Base-by-base conservation (phyloP, 2,888 invertebrate genomes). In the Eristalinus sepulchralis region DNA sequence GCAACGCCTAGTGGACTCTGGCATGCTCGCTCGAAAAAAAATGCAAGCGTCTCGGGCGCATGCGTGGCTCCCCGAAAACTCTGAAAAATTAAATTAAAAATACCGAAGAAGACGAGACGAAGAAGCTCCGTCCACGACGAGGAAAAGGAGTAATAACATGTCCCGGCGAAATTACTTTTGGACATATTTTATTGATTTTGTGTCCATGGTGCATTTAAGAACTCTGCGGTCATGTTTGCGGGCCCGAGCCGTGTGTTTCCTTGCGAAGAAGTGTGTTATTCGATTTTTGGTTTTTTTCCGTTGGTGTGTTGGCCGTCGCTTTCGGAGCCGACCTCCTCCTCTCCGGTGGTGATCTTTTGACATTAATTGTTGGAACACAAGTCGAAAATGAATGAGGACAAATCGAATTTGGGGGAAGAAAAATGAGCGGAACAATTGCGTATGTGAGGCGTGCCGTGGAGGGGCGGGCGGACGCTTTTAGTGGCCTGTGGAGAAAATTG, bases 121-220 rank as follows among this genome's bases (percentile, higher is more conserved):
- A 24, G 24, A 63, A 64, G 33, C 57, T 66, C 66, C 22, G 77
- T 59, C 72, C 72, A 80, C 78, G 60, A 73, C 55, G 78, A 82
- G 47, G 47, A 82, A 71, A 86, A 83, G 83, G 78, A 83, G 86
- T 86, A 86, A 86, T 86, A 83, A 86, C 83, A 86, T 86, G 83
- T 86, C 86, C 86, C 83, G 79, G 55, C 71, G 76, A 87, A 87
- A 87, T 87, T 87, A 83, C 87, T 87, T 87, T 87, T 87, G 87
- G 87, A 87, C 83, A 87, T 80, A 83, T 87, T 87, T 87, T 87
- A 87, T 87, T 87, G 87, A 83, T 87, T 87, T 83, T 87, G 73
- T 79, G 78, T 71, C 78, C 79, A 75, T 86, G 78, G 59, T 73
- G 67, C 59, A 78, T 86, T 86, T 78, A 78, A 86, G 83, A 75